These are phyloP conservation scores for Oncorhynchus nerka DNA, from an alignment of 2,113 vertebrate species.

Conservation along the genomic window DNA sequence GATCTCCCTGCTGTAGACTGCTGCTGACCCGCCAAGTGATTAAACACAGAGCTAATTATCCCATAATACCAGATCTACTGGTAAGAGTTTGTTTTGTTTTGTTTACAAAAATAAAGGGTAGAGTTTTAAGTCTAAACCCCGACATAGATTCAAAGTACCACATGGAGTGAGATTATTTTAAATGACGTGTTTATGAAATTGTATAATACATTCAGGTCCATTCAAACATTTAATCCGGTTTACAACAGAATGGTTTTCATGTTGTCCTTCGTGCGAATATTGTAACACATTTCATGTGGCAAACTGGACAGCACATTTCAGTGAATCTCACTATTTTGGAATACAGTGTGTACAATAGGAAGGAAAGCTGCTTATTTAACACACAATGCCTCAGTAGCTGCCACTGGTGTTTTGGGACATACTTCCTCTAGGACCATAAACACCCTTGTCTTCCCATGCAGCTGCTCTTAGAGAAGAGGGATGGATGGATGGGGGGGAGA, in stretches of 20 bases:
- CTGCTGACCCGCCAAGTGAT: slow-evolving; percentile 9
- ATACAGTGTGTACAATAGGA: slow-evolving; percentile 23
- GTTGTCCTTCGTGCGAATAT: too few relatives aligned
- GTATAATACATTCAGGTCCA: too few relatives aligned
- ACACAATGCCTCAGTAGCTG: slow-evolving; percentile 48
- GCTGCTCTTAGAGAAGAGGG: not conserved
- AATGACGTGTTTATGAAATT: too few relatives aligned
- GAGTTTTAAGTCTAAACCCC: too few relatives aligned
- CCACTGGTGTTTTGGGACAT: slow-evolving; percentile 42
- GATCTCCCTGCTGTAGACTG: not conserved
- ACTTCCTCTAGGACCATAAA: slow-evolving; percentile 55
- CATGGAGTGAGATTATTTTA: too few relatives aligned
- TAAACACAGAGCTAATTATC: not conserved
- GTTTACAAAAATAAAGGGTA: too few relatives aligned
- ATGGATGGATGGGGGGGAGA: too few relatives aligned
- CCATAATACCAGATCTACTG: too few relatives aligned
- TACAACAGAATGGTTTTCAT: too few relatives aligned
- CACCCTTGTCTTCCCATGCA: slow-evolving; percentile 42
- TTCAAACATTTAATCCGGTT: too few relatives aligned
- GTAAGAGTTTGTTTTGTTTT: too few relatives aligned
- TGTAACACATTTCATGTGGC: not conserved
- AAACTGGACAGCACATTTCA: not conserved
- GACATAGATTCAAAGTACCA: too few relatives aligned
- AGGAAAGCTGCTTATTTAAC: slow-evolving; percentile 38
- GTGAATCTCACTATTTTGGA: slow-evolving; percentile 11